Evolutionary conservation across 2,888 invertebrate genomes (phyloP).

Genomic region (Stegana nigrithorax): DNA sequence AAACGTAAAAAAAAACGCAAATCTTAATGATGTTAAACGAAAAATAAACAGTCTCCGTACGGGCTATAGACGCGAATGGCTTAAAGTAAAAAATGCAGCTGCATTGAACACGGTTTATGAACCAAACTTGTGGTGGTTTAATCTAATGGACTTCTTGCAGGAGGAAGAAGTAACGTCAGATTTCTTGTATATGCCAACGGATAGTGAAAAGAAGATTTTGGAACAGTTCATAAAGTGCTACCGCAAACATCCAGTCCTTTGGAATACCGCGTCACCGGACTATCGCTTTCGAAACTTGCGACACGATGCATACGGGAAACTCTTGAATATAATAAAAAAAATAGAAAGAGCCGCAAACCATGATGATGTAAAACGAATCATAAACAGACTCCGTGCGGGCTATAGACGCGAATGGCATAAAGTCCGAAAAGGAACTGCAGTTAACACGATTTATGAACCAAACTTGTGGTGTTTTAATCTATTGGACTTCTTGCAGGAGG

Average conservation of each 20-base stretch:
- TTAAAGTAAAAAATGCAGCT: background rate
- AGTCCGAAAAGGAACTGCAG: background rate
- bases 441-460: background rate
- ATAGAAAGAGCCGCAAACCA: background rate
- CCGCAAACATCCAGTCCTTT: background rate
- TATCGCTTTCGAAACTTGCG: too few relatives aligned
- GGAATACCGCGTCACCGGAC: background rate
- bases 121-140: background rate
- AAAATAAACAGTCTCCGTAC: conserved; percentile 1
- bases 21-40: background rate
- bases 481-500: background rate
- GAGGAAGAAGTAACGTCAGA: too few relatives aligned
- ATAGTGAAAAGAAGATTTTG: background rate
- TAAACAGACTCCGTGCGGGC: background rate
- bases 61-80: conserved; percentile 1
- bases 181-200: background rate
- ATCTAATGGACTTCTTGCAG: background rate
- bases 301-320: background rate
- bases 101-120: background rate
- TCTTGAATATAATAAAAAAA: background rate
- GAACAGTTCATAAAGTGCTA: background rate
- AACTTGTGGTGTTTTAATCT: conserved; percentile 1
- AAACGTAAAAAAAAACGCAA: background rate
- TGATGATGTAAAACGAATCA: background rate
- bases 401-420: conserved; percentile 4